These are phyloP conservation scores for Chromoteleia sp. DNA, from an alignment of 2,888 invertebrate genomes.

Conservation along the genomic window DNA sequence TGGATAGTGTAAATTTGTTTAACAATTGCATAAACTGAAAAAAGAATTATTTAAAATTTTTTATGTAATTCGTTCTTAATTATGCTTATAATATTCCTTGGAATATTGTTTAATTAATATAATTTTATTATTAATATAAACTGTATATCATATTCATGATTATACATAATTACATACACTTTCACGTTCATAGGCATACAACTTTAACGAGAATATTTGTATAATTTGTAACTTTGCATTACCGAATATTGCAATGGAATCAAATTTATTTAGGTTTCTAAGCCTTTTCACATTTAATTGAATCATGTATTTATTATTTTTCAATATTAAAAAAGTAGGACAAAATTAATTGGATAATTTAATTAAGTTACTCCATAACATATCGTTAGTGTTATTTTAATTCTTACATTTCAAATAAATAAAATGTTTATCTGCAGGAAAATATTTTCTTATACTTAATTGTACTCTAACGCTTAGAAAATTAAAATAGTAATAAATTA, in stretches of 20 bases:
- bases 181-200: slow-evolving; percentile 9
- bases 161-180: slow-evolving; percentile 7
- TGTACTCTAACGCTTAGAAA: no score
- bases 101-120: neutral
- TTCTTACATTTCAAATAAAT: no score
- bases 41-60: no score
- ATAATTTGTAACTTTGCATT: slow-evolving; percentile 7
- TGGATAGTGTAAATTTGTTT: no score
- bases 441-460: no score
- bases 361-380: no score
- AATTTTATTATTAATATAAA: no score
- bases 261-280: neutral
- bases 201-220: neutral
- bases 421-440: no score
- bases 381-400: no score
- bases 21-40: no score
- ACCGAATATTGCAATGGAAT: slow-evolving; percentile 2
- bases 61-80: neutral
- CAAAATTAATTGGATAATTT: no score
- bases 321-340: neutral
- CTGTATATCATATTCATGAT: neutral
- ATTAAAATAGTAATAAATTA: no score
- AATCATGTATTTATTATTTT: neutral
- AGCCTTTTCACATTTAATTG: neutral
- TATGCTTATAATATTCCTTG: neutral